Percentiles rank a stretch among this genome's conserved stretches.
These are phyloP conservation scores for Stomatorhinus ivindoensis DNA, from an alignment of 2,113 vertebrate genomes.

Conservation along the genomic window DNA sequence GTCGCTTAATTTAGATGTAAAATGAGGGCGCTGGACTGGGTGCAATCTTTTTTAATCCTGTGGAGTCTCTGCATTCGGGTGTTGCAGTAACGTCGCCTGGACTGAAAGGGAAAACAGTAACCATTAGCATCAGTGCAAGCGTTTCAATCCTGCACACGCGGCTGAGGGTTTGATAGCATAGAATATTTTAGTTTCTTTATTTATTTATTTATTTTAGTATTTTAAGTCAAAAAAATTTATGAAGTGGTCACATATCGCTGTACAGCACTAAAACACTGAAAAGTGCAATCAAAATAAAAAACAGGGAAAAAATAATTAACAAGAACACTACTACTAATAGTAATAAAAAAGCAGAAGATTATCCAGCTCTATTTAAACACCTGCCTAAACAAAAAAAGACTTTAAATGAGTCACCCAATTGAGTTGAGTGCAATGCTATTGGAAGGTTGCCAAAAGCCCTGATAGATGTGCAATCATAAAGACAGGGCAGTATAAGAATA, in stretches of 20 bases:
- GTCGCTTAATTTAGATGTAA: neutral
- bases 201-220: no score
- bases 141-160: neutral
- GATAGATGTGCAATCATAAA: neutral
- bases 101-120: constrained; percentile 43
- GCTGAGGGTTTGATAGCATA: no score
- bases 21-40: neutral
- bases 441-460: neutral
- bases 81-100: constrained; percentile 70
- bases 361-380: neutral
- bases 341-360: neutral
- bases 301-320: neutral
- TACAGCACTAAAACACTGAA: neutral
- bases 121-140: neutral
- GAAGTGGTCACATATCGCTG: neutral
- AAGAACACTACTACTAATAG: neutral
- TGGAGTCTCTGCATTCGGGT: constrained; percentile 61
- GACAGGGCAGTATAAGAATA: neutral
- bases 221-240: neutral
- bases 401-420: neutral
- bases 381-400: neutral
- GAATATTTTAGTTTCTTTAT: no score
- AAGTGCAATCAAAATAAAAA: neutral
- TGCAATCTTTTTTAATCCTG: constrained; percentile 34
- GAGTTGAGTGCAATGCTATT: neutral